Percentiles rank a stretch among this genome's conserved stretches.
phyloP scores from a whole-genome alignment of 2,888 invertebrate genomes.

The Tiliacea citrago region DNA sequence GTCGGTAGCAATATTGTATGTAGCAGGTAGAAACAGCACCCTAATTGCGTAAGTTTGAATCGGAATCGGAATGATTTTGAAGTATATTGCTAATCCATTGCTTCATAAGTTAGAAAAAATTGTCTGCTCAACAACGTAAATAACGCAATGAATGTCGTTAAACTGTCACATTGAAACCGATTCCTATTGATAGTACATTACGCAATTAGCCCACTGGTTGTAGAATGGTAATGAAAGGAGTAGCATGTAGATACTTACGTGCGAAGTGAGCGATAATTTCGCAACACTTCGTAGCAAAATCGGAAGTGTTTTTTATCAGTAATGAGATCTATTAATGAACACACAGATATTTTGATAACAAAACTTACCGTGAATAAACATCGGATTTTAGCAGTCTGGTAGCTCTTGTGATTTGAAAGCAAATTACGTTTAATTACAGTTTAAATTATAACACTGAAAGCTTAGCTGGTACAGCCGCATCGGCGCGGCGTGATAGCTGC shows the following conservation, averaged over 20 bases:
- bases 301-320: constrained; percentile 52
- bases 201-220: no score
- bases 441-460: constrained; percentile 2
- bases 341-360: constrained; percentile 6
- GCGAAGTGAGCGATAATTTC: constrained; percentile 49
- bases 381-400: not conserved
- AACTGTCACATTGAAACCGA: no score
- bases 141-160: no score
- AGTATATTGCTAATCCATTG: no score
- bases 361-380: not conserved
- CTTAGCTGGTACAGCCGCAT: not conserved
- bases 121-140: no score
- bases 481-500: no score
- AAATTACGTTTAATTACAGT: constrained; percentile 5
- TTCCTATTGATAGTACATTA: no score
- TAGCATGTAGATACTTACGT: constrained; percentile 19
- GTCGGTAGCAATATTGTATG: constrained; percentile 29
- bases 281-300: constrained; percentile 44
- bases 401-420: not conserved
- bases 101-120: no score
- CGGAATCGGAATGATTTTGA: no score
- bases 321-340: constrained; percentile 49
- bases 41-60: no score
- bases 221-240: constrained; percentile 46
- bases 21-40: constrained; percentile 22